Evolutionary conservation across 2,797 vertebrate species (phyloP), one percentile per base, ranked within the genome.

Genomic region (Cyclopterus lumpus): DNA sequence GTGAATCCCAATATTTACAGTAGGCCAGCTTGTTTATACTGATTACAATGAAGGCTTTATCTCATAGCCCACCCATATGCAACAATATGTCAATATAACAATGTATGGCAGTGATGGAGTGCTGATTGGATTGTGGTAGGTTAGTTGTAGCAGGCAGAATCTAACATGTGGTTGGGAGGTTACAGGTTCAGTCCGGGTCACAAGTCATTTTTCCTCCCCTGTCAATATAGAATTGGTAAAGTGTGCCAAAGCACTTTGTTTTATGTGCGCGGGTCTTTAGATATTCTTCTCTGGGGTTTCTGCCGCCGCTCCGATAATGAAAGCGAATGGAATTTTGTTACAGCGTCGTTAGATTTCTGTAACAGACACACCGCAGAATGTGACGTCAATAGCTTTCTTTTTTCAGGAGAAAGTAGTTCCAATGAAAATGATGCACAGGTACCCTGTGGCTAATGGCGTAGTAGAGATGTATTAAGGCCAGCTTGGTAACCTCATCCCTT

Each of bases 1-100:
- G 67, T 74, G 77, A 74, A 76, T 77, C 75, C 38, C 75, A 59
- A 12, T 68, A 67, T 79, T 76, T 79, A 75, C 36, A 64, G 22
- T 40, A 24, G 24, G 15, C 8, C 69, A 20, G n/a, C 3, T 57
- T 84, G 36, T 84, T 76, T 79, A 74, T 46, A 70, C 36, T 42
- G 20, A 78, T 34, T 18, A 69, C 46, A 68, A 44, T 46, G 63
- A 57, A 61, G 63, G 59, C 71, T 71, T 75, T 55, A 54, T 77
- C 48, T 67, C 28, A 30, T 9, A 34, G 62, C 32, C 48, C 67
- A 78, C 36, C 61, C 71, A 51, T 58, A 44, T 51, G n/a, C 49
- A 68, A 24, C 26, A 42, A 38, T 42, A 55, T 1, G 55, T 67
- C 51, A 55, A 55, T 28, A 55, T 8, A 3, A 53, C 24, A 42